Conservation (phyloP, 2,113 vertebrate genomes). For the Barbus barbus region DNA sequence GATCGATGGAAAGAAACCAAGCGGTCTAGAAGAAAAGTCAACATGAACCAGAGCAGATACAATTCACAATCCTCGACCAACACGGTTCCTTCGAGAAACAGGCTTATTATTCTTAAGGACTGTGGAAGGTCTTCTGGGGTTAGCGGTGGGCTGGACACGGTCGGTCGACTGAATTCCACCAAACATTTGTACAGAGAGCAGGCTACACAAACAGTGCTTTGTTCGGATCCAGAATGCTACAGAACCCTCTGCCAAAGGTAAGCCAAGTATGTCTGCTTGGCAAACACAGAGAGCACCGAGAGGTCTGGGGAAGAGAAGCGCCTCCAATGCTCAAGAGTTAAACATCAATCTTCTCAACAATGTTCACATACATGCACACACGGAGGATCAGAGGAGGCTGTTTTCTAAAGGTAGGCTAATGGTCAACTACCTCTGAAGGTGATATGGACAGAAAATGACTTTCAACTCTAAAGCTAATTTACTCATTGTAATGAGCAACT, state of each 20-base stretch:
- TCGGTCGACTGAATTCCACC: not conserved
- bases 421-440: conserved; percentile 26
- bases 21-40: not conserved
- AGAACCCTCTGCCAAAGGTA: conserved; percentile 32
- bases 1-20: not conserved
- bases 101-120: not conserved
- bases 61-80: not conserved
- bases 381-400: conserved; percentile 20
- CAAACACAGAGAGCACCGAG: conserved; percentile 33
- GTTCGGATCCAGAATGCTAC: conserved; percentile 17
- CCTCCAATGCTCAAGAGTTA: conserved; percentile 45
- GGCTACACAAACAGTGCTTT: conserved; percentile 43
- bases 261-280: conserved; percentile 36
- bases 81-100: not conserved
- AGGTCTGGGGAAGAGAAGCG: conserved; percentile 6
- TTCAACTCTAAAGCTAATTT: conserved; percentile 13
- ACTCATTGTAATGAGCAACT: conserved; percentile 31
- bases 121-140: conserved; percentile 16
- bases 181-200: conserved; percentile 14
- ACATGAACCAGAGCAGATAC: not conserved
- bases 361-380: conserved; percentile 21
- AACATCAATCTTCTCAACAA: conserved; percentile 35
- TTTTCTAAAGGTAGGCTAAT: conserved; percentile 33
- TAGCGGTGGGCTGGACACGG: conserved; percentile 12
- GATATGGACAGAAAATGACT: conserved; percentile 14